phyloP scores from a whole-genome alignment of 2,113 vertebrate genomes.

The Verasper variegatus region DNA sequence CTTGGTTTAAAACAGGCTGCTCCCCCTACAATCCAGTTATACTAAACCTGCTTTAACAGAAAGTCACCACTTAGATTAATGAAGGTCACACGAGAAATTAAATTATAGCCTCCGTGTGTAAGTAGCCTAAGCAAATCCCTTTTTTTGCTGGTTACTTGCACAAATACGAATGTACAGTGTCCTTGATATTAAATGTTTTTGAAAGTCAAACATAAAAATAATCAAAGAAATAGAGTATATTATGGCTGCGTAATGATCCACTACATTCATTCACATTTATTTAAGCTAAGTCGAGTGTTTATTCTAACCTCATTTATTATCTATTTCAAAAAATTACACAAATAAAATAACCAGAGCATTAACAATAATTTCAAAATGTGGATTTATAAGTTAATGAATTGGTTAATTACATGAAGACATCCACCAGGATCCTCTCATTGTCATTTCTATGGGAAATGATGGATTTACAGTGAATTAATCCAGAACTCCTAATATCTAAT shows the following conservation, averaged over 20 bases:
- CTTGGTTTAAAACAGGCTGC: slow-evolving; percentile 1
- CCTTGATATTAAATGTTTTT: too few species aligned
- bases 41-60: background rate
- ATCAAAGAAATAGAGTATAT: background rate
- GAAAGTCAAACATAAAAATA: too few species aligned
- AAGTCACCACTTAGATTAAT: slow-evolving; percentile 14
- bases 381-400: background rate
- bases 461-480: background rate
- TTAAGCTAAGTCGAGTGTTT: background rate
- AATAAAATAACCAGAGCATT: background rate
- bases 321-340: background rate
- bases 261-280: background rate
- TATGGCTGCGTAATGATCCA: background rate
- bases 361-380: background rate
- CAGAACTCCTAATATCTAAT: background rate
- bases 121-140: background rate
- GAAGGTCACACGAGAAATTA: background rate
- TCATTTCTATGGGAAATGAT: background rate
- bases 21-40: slow-evolving; percentile 1
- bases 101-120: slow-evolving; percentile 4
- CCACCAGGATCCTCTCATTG: background rate
- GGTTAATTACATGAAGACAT: background rate
- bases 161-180: background rate
- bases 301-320: background rate
- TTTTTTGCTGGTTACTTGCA: too few species aligned